Evolutionary conservation across 2,113 vertebrate species (phyloP).

Genomic region (Leiothrix lutea): DNA sequence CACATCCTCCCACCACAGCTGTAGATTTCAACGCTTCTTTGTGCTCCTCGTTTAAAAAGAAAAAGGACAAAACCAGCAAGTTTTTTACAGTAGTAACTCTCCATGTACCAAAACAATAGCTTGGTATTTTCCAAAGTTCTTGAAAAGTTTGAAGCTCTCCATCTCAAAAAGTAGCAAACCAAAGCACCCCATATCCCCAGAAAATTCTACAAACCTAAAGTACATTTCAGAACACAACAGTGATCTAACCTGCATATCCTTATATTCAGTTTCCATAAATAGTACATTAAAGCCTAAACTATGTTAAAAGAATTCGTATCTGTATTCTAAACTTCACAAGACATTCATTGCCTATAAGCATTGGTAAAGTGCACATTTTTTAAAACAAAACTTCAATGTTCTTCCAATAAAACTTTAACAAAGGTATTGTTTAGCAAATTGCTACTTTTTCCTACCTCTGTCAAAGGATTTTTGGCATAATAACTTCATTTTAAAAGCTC

Average conservation of each 20-base stretch:
- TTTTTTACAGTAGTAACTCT: neutral
- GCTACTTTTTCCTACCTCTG: neutral
- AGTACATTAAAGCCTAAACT: neutral
- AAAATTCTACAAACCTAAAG: neutral
- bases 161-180: neutral
- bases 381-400: neutral
- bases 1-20: constrained; percentile 71
- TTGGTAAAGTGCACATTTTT: neutral
- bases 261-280: neutral
- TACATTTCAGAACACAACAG: fast-evolving
- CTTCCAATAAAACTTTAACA: neutral
- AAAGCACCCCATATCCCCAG: neutral
- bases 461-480: neutral
- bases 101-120: neutral
- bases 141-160: neutral
- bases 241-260: neutral
- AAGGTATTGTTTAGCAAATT: neutral
- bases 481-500: neutral
- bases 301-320: neutral
- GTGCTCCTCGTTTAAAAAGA: constrained; percentile 37
- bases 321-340: neutral
- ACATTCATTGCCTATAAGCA: neutral
- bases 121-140: neutral
- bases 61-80: neutral
- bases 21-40: constrained; percentile 76